A percentile compares a stretch with the other conserved stretches of the same genome.
These are phyloP conservation scores for Ctenopoma kingsleyae DNA, from an alignment of 2,797 vertebrate species.

Conservation along the genomic window DNA sequence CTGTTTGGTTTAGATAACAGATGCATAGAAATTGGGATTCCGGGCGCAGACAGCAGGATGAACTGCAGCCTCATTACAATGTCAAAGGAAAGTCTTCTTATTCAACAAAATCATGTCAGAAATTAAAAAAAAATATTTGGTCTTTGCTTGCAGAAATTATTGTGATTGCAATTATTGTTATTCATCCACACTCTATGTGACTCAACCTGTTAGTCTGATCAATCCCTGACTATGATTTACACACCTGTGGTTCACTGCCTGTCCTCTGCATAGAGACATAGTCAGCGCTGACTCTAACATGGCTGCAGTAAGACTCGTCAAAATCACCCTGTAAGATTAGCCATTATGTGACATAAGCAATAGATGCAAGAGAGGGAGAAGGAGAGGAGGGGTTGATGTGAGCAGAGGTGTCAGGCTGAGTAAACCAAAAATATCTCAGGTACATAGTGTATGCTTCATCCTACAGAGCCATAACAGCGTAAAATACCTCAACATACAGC, in stretches of 20 bases:
- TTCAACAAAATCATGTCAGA: conserved; percentile 25
- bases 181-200: conserved; percentile 10
- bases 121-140: conserved; percentile 10
- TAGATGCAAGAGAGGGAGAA: conserved; percentile 3
- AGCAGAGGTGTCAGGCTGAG: conserved; percentile 8
- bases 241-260: conserved; percentile 73
- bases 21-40: conserved; percentile 31
- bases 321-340: conserved; percentile 25
- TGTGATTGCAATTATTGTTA: conserved; percentile 5
- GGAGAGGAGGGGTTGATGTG: not conserved
- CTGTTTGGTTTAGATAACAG: conserved; percentile 50
- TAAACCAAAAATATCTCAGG: conserved; percentile 20
- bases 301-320: conserved; percentile 28
- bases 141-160: conserved; percentile 11
- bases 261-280: conserved; percentile 77
- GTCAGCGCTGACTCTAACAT: conserved; percentile 45
- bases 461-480: not conserved
- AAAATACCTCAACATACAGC: not conserved
- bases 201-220: conserved; percentile 9
- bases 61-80: conserved; percentile 34
- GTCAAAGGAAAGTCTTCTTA: conserved; percentile 21
- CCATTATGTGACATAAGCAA: conserved; percentile 2
- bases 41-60: conserved; percentile 14
- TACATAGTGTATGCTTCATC: conserved; percentile 7
- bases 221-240: conserved; percentile 77